phyloP scores from a whole-genome alignment of 2,888 invertebrate species.

The Norana najaformis region DNA sequence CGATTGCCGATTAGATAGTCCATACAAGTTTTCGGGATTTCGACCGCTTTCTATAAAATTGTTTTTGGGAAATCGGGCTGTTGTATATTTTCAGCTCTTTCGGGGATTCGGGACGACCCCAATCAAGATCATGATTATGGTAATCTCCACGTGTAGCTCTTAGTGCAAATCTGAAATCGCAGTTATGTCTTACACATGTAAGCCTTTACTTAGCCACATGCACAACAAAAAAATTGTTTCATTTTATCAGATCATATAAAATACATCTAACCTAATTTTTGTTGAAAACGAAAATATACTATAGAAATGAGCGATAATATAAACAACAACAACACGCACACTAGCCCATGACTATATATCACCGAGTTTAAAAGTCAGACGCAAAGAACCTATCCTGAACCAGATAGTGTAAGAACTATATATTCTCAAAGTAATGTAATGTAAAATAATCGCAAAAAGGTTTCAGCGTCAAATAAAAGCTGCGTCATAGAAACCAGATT shows the following conservation, averaged over 20 bases:
- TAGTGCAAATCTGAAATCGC: background rate
- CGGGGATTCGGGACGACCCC: too few species aligned
- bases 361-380: background rate
- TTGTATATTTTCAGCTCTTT: too few species aligned
- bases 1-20: too few species aligned
- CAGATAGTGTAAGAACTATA: too few species aligned
- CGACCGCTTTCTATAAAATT: too few species aligned
- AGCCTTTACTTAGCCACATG: background rate
- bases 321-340: background rate
- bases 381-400: too few species aligned
- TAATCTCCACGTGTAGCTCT: background rate
- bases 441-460: too few species aligned
- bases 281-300: background rate
- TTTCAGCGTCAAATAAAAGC: too few species aligned
- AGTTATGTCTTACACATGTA: background rate
- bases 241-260: background rate
- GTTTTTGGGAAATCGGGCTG: too few species aligned
- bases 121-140: background rate
- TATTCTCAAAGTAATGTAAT: too few species aligned
- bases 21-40: too few species aligned
- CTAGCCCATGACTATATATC: background rate
- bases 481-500: too few species aligned
- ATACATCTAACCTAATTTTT: background rate
- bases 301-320: background rate
- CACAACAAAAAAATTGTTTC: background rate